Evolutionary conservation across 2,888 invertebrate genomes (phyloP).

Genomic region (Himalopsyche japonica): DNA sequence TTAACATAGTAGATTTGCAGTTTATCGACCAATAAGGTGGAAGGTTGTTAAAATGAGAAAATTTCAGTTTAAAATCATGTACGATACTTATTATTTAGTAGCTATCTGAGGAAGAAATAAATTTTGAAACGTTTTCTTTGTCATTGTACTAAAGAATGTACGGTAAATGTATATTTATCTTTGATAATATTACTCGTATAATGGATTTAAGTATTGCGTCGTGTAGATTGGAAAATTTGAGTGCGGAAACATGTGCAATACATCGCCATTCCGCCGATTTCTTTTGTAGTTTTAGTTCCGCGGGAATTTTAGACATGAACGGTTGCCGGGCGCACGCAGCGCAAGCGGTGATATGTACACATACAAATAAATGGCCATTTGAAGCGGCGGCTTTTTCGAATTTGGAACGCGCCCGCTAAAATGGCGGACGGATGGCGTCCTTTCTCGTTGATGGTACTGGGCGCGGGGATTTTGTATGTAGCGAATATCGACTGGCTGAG

Average conservation of each 20-base stretch:
- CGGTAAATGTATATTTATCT: background rate
- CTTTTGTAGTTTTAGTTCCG: conserved; percentile 1
- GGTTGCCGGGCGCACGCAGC: background rate
- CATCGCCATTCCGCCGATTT: conserved; percentile 5
- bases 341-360: background rate
- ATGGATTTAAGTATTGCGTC: background rate
- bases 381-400: conserved; percentile 17
- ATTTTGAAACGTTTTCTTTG: background rate
- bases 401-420: conserved; percentile 25
- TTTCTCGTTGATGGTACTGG: background rate
- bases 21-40: background rate
- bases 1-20: too few relatives aligned
- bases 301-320: background rate
- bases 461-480: conserved; percentile 13
- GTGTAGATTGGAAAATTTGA: conserved; percentile 30
- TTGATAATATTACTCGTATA: background rate
- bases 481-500: conserved; percentile 32
- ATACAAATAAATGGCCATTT: background rate
- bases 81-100: conserved; percentile 36
- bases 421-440: conserved; percentile 23
- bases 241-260: conserved; percentile 31
- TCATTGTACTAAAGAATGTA: background rate
- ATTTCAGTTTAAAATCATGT: conserved; percentile 42
- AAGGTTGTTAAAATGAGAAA: background rate
- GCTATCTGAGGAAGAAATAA: background rate